A percentile compares a stretch with the other conserved stretches of the same genome.
Conservation (phyloP, 2,888 invertebrate genomes). For the Synanthedon andrenaeformis region DNA sequence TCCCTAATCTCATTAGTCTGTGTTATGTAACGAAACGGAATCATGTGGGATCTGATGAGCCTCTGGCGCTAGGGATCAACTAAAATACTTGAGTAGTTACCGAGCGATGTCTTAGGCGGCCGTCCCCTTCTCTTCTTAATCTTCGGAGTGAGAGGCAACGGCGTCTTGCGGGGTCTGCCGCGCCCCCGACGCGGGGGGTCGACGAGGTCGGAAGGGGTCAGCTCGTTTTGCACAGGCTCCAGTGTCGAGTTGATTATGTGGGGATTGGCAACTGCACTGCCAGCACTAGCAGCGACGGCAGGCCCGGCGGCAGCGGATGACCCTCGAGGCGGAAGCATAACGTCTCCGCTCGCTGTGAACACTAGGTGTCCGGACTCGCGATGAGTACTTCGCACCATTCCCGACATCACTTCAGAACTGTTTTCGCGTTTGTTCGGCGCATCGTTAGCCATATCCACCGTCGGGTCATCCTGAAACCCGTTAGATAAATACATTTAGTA, state of each 20-base stretch:
- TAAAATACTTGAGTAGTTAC: conserved; percentile 20
- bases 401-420: conserved; percentile 58
- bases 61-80: no score
- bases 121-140: conserved; percentile 59
- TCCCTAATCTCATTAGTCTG: no score
- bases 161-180: conserved; percentile 68
- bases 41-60: no score
- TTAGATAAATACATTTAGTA: no score
- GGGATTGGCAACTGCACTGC: conserved; percentile 2
- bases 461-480: conserved; percentile 52
- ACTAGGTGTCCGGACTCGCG: conserved; percentile 59
- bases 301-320: conserved; percentile 18
- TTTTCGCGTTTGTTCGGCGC: conserved; percentile 37
- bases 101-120: conserved; percentile 62
- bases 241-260: conserved; percentile 1
- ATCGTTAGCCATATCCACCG: conserved; percentile 55
- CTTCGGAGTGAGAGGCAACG: conserved; percentile 56
- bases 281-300: background rate
- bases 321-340: conserved; percentile 54
- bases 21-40: no score
- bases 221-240: conserved; percentile 26
- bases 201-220: conserved; percentile 23
- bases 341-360: conserved; percentile 61
- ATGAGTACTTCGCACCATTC: conserved; percentile 63
- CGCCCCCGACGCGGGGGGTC: conserved; percentile 57